Evolutionary conservation across 92 coral and sea anemone genomes (phyloP), one percentile per base, ranked within the genome.

Genomic region (Epizoanthus rinbou): DNA sequence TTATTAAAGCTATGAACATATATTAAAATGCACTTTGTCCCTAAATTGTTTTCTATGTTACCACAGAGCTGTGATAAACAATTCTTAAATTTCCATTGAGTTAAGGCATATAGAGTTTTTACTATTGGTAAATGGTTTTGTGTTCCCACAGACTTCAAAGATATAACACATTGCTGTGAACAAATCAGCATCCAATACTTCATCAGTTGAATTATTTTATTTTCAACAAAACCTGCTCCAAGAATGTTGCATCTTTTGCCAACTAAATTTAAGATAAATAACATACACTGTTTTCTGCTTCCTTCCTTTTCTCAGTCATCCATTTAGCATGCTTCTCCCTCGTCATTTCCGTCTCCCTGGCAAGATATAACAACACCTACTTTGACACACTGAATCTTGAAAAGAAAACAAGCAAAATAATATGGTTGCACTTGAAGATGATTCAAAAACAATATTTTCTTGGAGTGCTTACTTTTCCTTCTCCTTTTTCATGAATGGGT

Each of bases 211-310:
- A 43, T 43, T 43, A 43, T 43, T 43, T 43, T 43, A 43, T 43
- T 10, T 43, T 43, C 9, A 43, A 43, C 50, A 43, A 43, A 43
- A 6, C 2, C 14, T 50, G 15, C 54, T 50, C 15, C 54, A 50
- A 50, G 14, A 10, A 50, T 50, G 54, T 13, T 10, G 14, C 54
- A 50, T 64, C 4, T 22, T 17, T 64, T 28, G 25, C 9, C 3
- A n/a, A 10, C 31, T 64, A 3, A 33, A 11, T 64, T 64, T 64
- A 15, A 5, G 31, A 11, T 1, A 47, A 19, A 19, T 7, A 10
- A 87, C 99, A 80, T 87, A 96, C 99, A 63, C 94, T 88, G 50
- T 85, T 83, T 66, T 94, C 97, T 7, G 99, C 99, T 53, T 94
- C 98, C 39, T 71, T 80, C 70, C 82, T 82, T 67, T 87, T 90